Evolutionary conservation across 2,888 invertebrate species (phyloP).

Genomic region (Bibio marci): DNA sequence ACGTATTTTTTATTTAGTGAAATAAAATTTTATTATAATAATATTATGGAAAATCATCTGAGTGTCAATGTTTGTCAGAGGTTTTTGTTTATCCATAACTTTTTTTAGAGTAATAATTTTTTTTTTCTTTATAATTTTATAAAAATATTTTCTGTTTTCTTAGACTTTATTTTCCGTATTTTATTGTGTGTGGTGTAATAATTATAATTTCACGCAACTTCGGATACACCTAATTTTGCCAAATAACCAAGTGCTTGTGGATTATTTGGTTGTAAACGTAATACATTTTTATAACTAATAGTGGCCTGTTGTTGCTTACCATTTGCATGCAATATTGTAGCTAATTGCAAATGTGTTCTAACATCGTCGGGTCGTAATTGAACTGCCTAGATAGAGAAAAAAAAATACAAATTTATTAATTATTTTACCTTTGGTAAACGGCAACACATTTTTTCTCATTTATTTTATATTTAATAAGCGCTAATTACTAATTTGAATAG

Average conservation of each 20-base stretch:
- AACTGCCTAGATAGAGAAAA: constrained; percentile 21
- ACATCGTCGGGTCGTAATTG: constrained; percentile 51
- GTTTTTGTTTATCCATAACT: no score
- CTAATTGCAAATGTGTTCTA: constrained; percentile 82
- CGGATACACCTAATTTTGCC: constrained; percentile 40
- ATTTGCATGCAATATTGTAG: constrained; percentile 86
- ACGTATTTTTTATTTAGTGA: no score
- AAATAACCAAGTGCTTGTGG: constrained; percentile 77
- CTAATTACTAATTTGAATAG: no score
- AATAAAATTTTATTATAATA: no score
- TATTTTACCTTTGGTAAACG: neutral
- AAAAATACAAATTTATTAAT: neutral
- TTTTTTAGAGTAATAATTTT: no score
- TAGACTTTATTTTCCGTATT: no score
- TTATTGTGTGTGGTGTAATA: no score
- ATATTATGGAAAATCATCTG: no score
- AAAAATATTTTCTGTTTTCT: no score
- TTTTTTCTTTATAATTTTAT: no score
- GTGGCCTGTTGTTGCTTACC: constrained; percentile 81
- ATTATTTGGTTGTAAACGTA: constrained; percentile 76
- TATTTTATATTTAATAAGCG: no score
- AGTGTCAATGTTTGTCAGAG: no score
- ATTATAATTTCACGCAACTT: constrained; percentile 2
- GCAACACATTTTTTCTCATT: neutral
- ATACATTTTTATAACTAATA: constrained; percentile 66